Evolutionary conservation across 2,888 invertebrate species (phyloP), one percentile per base, ranked within the genome.

Genomic region (Lepidochrysops patricia): DNA sequence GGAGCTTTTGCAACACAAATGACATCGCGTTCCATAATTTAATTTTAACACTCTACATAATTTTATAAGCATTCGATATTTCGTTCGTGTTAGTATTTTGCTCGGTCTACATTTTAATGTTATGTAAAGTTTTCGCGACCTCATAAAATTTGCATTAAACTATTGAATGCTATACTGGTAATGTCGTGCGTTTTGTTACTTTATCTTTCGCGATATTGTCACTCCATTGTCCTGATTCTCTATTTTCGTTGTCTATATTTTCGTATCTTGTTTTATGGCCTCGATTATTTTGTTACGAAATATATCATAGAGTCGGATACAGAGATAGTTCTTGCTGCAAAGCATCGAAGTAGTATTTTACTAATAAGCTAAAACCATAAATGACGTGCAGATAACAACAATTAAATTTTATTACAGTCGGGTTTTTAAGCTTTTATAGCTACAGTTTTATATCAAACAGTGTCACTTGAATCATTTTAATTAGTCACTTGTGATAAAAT

Each of bases 21-120:
- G 52, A 60, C 63, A 61, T 57, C 61, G 57, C 54, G 57, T 54
- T 59, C 34, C 52, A 57, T 59, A 19, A 71, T 68, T 72, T 70
- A 69, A 70, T 69, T 68, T 72, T 70, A 69, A 70, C 69, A 74
- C 71, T 74, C 74, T 71, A 72, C 66, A 72, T 52, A 52, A 59
- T 37, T 52, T 59, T 52, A 19, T 52, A 37, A 34, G 59, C 52
- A 59, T 59, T 52, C 63, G 65, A 72, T 65, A 66, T 67, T 70
- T 67, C 49, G 50, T 62, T 66, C 50, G 59, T 60, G 29, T 60
- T 34, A 26, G 15, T 57, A 34, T 49, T 48, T 23, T 37, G 32
- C 19, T 58, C 64, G 64, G 60, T 64, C 67, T 66, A 66, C 63
- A 66, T 67, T 66, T 61, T 57, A 56, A 58, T 27, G 62, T 66